Base-by-base conservation (phyloP, 2,888 invertebrate species). In the Chaetogeoica ovagalla region DNA sequence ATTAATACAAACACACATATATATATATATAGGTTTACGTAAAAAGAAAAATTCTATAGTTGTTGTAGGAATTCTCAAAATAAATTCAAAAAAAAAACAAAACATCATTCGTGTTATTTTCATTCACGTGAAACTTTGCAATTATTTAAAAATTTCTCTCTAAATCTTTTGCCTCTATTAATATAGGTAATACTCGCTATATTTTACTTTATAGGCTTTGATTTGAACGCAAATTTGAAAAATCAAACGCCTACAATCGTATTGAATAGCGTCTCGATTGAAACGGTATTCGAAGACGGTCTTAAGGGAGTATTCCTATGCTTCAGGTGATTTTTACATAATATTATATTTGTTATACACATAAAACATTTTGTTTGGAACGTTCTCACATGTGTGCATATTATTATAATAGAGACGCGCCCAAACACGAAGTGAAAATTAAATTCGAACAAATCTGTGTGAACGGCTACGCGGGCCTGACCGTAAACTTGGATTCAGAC, bases 401-500 rank as follows among this genome's bases (percentile, higher is more conserved):
- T 4, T n/a, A n/a, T 4, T 4, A 30, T 60, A 60, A 39, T 70
- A 75, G 75, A 66, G 59, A 75, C 8, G 19, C 2, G 9, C 5
- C 19, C 0, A 68, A 66, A 43, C 30, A n/a, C 15, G 30, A 48
- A 37, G 23, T 23, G 15, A 43, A 30, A 48, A n/a, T 66, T 23
- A 43, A 66, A 59, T 43, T 0, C 5, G 59, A 66, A 48, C 43
- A 30, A 5, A 75, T 57, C 23, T 17, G 39, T n/a, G 66, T 11
- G 17, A 52, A 66, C n/a, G 43, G 39, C 30, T 9, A 43, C 15
- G 37, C 17, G 6, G 60, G 13, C 37, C 69, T 69, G 13, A 79
- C 55, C 1, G 55, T 79, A 19, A 79, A 65, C 19, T 71, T 79
- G n/a, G 39, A 63, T 7, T 71, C 71, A 0, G 79, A 55, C 7